These are phyloP conservation scores for Brotula barbata DNA, from an alignment of 2,797 vertebrate species.

Conservation along the genomic window DNA sequence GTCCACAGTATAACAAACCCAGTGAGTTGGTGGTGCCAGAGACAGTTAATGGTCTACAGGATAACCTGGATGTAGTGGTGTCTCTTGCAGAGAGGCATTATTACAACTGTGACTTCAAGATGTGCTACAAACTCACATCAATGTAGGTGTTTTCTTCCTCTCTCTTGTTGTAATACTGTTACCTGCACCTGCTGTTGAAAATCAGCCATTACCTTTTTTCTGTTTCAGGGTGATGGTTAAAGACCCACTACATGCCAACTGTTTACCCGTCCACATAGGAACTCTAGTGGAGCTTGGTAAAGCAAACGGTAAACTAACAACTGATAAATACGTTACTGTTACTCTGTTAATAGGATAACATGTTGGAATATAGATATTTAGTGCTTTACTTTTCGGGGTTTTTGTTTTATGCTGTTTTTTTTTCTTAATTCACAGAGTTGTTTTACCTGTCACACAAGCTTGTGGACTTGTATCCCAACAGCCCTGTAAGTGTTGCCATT, in stretches of 20 bases:
- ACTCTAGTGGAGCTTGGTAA: slow-evolving; percentile 97
- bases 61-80: slow-evolving; percentile 96
- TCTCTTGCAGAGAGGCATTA: slow-evolving; percentile 98
- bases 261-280: slow-evolving; percentile 98
- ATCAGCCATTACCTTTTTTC: background rate
- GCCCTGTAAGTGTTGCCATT: slow-evolving; percentile 86
- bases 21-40: slow-evolving; percentile 94
- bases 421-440: slow-evolving; percentile 80
- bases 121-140: slow-evolving; percentile 99
- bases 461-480: slow-evolving; percentile 98
- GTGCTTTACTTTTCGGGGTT: too few relatives aligned
- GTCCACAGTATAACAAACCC: slow-evolving; percentile 87
- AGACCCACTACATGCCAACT: slow-evolving; percentile 98
- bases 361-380: too few relatives aligned
- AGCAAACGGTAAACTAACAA: slow-evolving; percentile 87
- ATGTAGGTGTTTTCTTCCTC: slow-evolving; percentile 83
- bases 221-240: slow-evolving; percentile 95
- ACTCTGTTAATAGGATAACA: too few relatives aligned
- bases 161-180: background rate
- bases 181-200: too few relatives aligned
- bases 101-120: slow-evolving; percentile 99
- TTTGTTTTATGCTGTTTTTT: background rate
- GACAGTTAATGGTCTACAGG: slow-evolving; percentile 92
- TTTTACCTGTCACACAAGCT: slow-evolving; percentile 99
- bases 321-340: background rate